Evolutionary conservation across 2,888 invertebrate genomes (phyloP), one percentile per base, ranked within the genome.

Genomic region (Ctena decussata): DNA sequence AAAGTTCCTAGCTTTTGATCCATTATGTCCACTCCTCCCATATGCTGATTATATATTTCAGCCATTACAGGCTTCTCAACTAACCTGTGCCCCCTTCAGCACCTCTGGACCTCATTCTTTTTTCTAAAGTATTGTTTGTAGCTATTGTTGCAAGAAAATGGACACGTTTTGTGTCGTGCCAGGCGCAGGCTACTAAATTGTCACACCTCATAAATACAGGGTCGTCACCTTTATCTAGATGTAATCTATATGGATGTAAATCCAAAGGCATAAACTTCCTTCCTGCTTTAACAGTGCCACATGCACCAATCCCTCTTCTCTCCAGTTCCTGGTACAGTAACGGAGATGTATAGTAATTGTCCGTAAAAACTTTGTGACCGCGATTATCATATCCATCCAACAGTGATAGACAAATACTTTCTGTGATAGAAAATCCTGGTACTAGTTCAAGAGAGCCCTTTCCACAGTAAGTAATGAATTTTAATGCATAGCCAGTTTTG

Each of bases 141-240:
- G 49, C 5, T 0, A 70, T 60, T 15, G 75, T 77, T 15, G 60
- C 57, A n/a, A 85, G 41, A 37, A 85, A 85, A 44, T 81, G 78
- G 8, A 86, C 86, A 11, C 87, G 73, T 37, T 90, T 91, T 21
- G 84, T 86, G 46, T 90, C 89, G 27, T 84, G 84, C 91, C 87
- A 87, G 15, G 83, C 83, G 80, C 89, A 87, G 0, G 89, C 71
- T 0, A 91, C 65, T 21, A 87, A 41, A 77, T 90, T 70, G 0
- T 73, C 44, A 12, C 32, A 0, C 8, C 84, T 69, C 83, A 80
- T 81, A 57, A 89, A 89, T 3, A 84, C 77, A n/a, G 89, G 91
- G n/a, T 85, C 88, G 65, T 84, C 80, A 11, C 84, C 86, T 72
- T 89, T 89, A 1, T 44, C 44, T 0, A 86, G 77, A n/a, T 35